Evolutionary conservation across 2,888 invertebrate genomes (phyloP), one percentile per base, ranked within the genome.

Genomic region (Pristionchus japonicus): DNA sequence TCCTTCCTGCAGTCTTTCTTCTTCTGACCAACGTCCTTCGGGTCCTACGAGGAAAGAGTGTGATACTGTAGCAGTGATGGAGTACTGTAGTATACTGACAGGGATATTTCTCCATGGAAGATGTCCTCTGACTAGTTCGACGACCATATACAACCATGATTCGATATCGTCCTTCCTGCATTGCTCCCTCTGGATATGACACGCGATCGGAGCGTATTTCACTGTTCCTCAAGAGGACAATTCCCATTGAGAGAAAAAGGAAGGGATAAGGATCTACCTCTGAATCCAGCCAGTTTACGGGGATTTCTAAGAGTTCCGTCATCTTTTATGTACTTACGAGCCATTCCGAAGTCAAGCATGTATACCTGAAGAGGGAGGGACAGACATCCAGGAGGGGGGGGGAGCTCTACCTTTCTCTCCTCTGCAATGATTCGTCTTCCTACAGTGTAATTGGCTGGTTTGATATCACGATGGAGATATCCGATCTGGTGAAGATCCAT

Each of bases 121-220:
- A 85, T 89, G 88, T 67, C 92, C 92, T 34, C 87, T 89, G 27
- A 91, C 90, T 87, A 90, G 74, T 82, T 91, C 92, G 80, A 93
- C 90, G 27, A 91, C 90, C 92, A 92, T 92, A 89, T 93, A 93
- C 64, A 91, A 88, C 93, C 93, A 93, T 34, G 91, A 90, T 88
- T 93, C 93, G 74, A 92, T 90, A 84, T 93, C 93, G 88, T 93
- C 92, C 84, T 88, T 88, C 47, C 89, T 88, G 86, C 91, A 91
- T 86, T 91, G 92, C 64, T 92, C 92, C 40, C 92, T 83, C 88
- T 90, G 90, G 70, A 91, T 89, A 88, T 92, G 92, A 87, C 92
- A 92, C 23, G 91, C 91, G 17, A 92, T 84, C 31, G 92, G 91
- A 20, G 91, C 91, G 82, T 92, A 91, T 82, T 92, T 92, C 37